Evolutionary conservation across 2,113 vertebrate species (phyloP).

Genomic region (Trichechus manatus): DNA sequence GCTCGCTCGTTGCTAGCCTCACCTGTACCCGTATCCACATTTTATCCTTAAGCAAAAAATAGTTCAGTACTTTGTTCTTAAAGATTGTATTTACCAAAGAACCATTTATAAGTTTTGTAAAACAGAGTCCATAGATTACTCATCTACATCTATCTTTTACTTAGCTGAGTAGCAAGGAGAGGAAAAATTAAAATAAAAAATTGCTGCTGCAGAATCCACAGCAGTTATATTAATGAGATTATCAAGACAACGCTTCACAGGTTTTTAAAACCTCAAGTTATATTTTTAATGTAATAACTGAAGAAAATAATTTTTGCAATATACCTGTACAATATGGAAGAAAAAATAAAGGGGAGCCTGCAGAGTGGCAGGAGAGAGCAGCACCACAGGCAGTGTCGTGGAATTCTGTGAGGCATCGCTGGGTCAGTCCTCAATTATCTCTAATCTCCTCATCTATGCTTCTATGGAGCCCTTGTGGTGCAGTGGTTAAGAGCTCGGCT

Average conservation of each 20-base stretch:
- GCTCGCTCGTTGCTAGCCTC: neutral
- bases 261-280: slow-evolving; percentile 9
- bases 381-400: rapidly evolving
- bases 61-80: neutral
- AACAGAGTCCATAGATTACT: slow-evolving; percentile 36
- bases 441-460: rapidly evolving
- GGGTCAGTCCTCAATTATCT: rapidly evolving
- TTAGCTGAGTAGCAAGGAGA: slow-evolving; percentile 58
- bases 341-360: neutral
- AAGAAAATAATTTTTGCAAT: neutral
- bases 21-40: neutral
- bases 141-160: slow-evolving; percentile 46
- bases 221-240: slow-evolving; percentile 53
- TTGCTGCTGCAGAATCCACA: slow-evolving; percentile 12
- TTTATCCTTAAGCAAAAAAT: slow-evolving; percentile 15
- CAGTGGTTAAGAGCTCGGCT: no score
- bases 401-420: neutral
- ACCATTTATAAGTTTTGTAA: slow-evolving; percentile 26
- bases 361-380: neutral
- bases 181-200: slow-evolving; percentile 63
- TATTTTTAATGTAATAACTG: slow-evolving; percentile 50
- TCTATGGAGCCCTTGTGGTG: no score
- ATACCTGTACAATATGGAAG: neutral
- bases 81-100: slow-evolving; percentile 7
- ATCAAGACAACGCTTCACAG: slow-evolving; percentile 4